Evolutionary conservation across 2,888 invertebrate species (phyloP).

Genomic region (Hetaerina titia): DNA sequence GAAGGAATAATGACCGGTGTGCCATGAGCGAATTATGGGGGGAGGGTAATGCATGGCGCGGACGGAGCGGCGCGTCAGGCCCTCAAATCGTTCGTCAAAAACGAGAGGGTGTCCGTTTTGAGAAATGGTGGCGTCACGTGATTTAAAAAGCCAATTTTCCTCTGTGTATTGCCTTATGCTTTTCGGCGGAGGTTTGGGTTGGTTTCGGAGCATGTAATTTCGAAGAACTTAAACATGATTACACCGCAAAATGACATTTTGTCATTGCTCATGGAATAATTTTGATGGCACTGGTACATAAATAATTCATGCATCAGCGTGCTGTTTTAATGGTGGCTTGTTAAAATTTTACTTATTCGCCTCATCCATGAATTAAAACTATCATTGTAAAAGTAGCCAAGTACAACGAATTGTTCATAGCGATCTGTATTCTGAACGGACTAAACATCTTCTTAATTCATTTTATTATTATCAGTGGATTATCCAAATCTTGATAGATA

Average conservation of each 20-base stretch:
- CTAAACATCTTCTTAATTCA: too few relatives aligned
- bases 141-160: slow-evolving; percentile 21
- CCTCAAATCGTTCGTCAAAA: slow-evolving; percentile 10
- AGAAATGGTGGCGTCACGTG: neutral
- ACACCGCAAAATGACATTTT: neutral
- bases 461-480: too few relatives aligned
- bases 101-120: neutral
- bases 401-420: neutral
- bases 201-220: neutral
- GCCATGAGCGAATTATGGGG: neutral
- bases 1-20: neutral
- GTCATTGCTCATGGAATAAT: neutral
- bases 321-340: neutral
- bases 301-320: neutral
- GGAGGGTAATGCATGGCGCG: neutral
- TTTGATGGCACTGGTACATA: neutral
- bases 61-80: neutral
- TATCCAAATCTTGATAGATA: too few relatives aligned
- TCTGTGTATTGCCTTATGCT: neutral
- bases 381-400: neutral
- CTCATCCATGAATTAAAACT: neutral
- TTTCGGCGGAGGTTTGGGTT: neutral
- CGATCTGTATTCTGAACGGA: too few relatives aligned
- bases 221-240: neutral
- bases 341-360: neutral